phyloP scores from a whole-genome alignment of 2,888 invertebrate genomes.

The Dynastes hyllus region DNA sequence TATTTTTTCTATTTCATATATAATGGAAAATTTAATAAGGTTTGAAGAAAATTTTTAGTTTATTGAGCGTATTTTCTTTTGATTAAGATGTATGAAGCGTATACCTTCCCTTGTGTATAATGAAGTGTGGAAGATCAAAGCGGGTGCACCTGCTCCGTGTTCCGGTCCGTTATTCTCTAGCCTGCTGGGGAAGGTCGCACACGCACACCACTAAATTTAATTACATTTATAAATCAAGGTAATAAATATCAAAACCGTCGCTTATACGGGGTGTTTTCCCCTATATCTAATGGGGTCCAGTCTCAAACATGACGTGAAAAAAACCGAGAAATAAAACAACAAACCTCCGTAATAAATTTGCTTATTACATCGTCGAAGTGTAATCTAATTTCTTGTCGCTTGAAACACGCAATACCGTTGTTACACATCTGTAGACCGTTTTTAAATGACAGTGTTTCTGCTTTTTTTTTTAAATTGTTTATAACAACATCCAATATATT shows the following conservation, averaged over 20 bases:
- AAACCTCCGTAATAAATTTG: too few species aligned
- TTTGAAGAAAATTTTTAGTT: not conserved
- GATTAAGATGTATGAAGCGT: conserved; percentile 40
- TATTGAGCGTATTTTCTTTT: conserved; percentile 16
- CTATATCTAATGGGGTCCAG: not conserved
- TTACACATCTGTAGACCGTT: too few species aligned
- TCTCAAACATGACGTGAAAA: too few species aligned
- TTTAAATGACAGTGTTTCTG: too few species aligned
- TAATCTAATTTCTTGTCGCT: too few species aligned
- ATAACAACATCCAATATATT: too few species aligned
- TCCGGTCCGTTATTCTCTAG: not conserved
- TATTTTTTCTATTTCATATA: not conserved
- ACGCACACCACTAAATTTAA: conserved; percentile 15
- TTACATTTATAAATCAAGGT: conserved; percentile 32
- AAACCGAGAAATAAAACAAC: too few species aligned
- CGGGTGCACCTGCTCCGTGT: not conserved
- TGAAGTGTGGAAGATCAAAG: conserved; percentile 19
- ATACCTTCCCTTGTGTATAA: conserved; percentile 13
- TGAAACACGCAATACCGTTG: too few species aligned
- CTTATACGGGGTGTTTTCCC: not conserved
- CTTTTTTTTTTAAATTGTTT: too few species aligned
- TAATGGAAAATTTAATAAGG: conserved; percentile 15
- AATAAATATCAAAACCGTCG: conserved; percentile 1
- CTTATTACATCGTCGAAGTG: too few species aligned
- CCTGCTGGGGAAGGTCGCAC: not conserved